Conservation (phyloP, 2,113 vertebrate species). For the Vidua chalybeata region DNA sequence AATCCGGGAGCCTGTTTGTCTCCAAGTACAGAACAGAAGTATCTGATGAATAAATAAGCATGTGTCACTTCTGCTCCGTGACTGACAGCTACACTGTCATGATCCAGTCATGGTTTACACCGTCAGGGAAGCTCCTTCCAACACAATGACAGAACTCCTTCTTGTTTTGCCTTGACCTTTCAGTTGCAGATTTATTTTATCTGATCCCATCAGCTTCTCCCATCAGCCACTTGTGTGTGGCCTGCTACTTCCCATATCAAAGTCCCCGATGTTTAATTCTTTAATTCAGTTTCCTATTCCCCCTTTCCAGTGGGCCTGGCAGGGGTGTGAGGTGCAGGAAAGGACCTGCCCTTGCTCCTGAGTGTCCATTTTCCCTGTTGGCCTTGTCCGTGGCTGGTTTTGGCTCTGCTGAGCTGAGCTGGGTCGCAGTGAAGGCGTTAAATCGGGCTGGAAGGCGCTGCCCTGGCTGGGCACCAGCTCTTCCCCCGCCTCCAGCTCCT, state of each 20-base stretch:
- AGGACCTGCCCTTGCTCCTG: neutral
- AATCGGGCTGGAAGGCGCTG: neutral
- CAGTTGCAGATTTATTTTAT: neutral
- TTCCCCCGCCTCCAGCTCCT: neutral
- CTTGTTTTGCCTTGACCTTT: neutral
- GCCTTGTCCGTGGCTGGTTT: neutral
- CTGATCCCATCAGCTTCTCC: neutral
- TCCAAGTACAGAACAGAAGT: neutral
- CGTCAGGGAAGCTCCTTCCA: neutral
- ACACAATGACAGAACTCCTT: neutral
- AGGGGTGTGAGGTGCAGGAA: neutral
- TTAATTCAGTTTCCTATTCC: neutral
- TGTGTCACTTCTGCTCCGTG: neutral
- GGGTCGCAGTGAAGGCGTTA: neutral
- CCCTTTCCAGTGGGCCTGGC: neutral
- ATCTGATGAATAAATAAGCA: slow-evolving; percentile 16
- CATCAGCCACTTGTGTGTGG: rapidly evolving
- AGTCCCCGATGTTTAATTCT: neutral
- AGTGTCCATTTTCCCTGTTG: neutral
- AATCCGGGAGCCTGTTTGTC: neutral
- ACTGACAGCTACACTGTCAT: neutral
- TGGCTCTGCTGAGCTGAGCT: neutral
- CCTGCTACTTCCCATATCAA: neutral
- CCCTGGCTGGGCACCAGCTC: slow-evolving; percentile 23
- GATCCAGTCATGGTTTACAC: neutral